phyloP scores from a whole-genome alignment of 2,888 invertebrate species.

The Drosophila cracens region DNA sequence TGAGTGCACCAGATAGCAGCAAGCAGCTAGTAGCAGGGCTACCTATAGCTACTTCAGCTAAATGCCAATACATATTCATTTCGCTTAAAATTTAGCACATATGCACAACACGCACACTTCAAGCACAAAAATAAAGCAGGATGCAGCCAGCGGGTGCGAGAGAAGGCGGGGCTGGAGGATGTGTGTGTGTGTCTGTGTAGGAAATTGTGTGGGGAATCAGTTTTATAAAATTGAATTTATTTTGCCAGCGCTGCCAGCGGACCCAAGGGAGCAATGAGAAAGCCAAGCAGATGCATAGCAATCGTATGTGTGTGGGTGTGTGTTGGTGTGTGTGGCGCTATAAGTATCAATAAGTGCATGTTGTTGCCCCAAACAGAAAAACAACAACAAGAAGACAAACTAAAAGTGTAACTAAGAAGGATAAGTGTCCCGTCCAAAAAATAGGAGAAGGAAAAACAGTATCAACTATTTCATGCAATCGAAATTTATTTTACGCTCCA shows the following conservation, averaged over 20 bases:
- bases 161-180: background rate
- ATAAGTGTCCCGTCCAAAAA: conserved; percentile 54
- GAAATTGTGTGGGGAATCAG: conserved; percentile 80
- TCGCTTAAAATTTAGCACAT: conserved; percentile 76
- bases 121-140: conserved; percentile 9
- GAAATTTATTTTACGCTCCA: conserved; percentile 65
- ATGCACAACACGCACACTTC: conserved; percentile 65
- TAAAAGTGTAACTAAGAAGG: conserved; percentile 79
- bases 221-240: conserved; percentile 80
- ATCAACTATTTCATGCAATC: conserved; percentile 46
- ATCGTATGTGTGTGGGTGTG: conserved; percentile 1
- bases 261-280: conserved; percentile 63
- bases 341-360: conserved; percentile 78
- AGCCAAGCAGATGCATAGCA: conserved; percentile 42
- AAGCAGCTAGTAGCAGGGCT: conserved; percentile 16
- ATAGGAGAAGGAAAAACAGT: background rate
- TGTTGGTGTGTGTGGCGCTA: conserved; percentile 61
- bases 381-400: conserved; percentile 44
- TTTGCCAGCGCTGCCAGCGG: conserved; percentile 69
- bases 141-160: conserved; percentile 11
- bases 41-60: conserved; percentile 72
- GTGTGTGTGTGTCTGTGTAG: conserved; percentile 32
- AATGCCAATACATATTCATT: conserved; percentile 80
- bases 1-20: conserved; percentile 18
- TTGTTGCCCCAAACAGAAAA: conserved; percentile 49